A percentile compares a stretch with the other conserved stretches of the same genome.
These are phyloP conservation scores for Polydrusus cervinus DNA, from an alignment of 2,888 invertebrate species.

Conservation along the genomic window DNA sequence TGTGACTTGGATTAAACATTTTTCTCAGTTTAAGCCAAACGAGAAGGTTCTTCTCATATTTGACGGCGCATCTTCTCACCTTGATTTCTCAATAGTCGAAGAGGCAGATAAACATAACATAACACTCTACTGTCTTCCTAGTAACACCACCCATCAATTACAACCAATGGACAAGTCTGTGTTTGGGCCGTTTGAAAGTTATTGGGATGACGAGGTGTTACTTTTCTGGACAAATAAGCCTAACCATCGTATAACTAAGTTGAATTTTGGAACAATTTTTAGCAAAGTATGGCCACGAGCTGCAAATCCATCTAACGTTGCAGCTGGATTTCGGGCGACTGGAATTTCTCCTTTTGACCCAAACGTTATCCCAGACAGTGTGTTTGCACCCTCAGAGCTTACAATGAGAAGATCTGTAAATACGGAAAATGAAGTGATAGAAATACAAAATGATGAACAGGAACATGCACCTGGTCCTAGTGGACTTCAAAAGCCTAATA, in stretches of 20 bases:
- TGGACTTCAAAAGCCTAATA: neutral
- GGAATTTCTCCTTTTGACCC: neutral
- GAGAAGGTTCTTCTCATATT: constrained; percentile 57
- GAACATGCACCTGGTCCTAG: neutral
- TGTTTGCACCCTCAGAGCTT: neutral
- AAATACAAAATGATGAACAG: neutral
- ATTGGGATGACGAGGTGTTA: neutral
- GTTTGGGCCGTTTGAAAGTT: neutral
- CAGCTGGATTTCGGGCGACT: neutral
- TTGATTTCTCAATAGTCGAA: constrained; percentile 5
- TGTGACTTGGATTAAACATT: constrained; percentile 35
- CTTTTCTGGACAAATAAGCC: neutral
- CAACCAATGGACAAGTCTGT: constrained; percentile 57
- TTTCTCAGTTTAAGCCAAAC: constrained; percentile 28
- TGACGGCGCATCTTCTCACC: constrained; percentile 61
- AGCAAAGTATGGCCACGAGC: neutral
- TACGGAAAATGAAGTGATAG: neutral
- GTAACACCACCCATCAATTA: constrained; percentile 66
- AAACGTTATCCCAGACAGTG: neutral
- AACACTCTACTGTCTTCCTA: constrained; percentile 64
- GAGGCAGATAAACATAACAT: constrained; percentile 20
- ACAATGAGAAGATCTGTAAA: neutral
- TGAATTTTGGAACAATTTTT: neutral
- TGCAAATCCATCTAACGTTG: neutral
- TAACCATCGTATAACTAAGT: neutral